Evolutionary conservation across 53 echinoderm and acorn worm genomes (phyloP).

Genomic region (Pentamera pediparva): DNA sequence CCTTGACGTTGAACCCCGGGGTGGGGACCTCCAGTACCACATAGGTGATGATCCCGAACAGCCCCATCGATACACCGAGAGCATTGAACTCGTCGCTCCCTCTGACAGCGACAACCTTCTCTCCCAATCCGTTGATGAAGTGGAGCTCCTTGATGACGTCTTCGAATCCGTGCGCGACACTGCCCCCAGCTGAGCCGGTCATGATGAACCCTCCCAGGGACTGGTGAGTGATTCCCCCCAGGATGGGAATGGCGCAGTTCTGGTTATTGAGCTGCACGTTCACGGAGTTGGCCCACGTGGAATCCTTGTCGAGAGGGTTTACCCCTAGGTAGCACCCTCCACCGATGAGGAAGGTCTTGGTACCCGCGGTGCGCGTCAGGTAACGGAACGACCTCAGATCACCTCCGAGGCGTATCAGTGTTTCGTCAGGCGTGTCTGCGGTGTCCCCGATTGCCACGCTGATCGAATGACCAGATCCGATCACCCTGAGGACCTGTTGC

Average conservation of each 20-base stretch:
- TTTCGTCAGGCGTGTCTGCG: not conserved
- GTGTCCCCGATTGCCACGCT: not conserved
- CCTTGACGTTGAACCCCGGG: constrained; percentile 20
- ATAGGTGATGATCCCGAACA: constrained; percentile 20
- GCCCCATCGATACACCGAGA: constrained; percentile 26
- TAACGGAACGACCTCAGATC: not conserved
- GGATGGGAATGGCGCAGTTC: constrained; percentile 22
- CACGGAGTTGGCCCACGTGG: constrained; percentile 15
- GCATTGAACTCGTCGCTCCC: constrained; percentile 23
- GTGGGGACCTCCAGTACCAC: constrained; percentile 1
- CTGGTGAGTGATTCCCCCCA: constrained; percentile 28
- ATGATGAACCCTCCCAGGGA: constrained; percentile 2
- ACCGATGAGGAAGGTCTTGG: constrained; percentile 1
- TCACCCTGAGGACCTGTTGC: not conserved
- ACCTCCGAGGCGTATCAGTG: not conserved
- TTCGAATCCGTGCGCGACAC: constrained; percentile 19
- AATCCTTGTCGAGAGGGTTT: constrained; percentile 9
- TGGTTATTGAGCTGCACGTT: constrained; percentile 8
- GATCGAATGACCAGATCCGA: constrained; percentile 5
- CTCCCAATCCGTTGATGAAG: constrained; percentile 17
- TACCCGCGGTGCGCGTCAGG: not conserved
- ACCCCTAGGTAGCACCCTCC: constrained; percentile 29
- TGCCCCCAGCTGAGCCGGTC: constrained; percentile 29
- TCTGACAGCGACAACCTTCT: not conserved
- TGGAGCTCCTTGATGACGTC: constrained; percentile 18